These are phyloP conservation scores for Sycon ciliatum DNA, from an alignment of 37 sponge, comb jelly and placozoan genomes.

Conservation along the genomic window DNA sequence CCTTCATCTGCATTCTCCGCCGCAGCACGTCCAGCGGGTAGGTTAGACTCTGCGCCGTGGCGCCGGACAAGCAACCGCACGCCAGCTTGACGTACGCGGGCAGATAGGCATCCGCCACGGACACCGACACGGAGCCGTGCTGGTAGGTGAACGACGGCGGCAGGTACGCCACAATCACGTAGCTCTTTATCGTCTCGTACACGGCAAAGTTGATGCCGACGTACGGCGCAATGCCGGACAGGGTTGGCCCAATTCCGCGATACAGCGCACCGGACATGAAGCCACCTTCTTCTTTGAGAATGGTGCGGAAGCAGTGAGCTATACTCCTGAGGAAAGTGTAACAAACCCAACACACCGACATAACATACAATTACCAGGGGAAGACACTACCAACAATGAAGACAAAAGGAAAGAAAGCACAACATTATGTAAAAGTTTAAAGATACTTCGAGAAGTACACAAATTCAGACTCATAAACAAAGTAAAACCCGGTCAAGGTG, in stretches of 20 bases:
- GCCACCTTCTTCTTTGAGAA: conserved; percentile 60
- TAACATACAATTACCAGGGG: too few species aligned
- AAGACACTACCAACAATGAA: not conserved
- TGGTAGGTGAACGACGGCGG: too few species aligned
- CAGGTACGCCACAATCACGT: too few species aligned
- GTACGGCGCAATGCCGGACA: conserved; percentile 60
- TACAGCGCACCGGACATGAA: conserved; percentile 50
- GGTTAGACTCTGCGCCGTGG: conserved; percentile 51
- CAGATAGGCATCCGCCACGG: conserved; percentile 30
- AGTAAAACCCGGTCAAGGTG: too few species aligned
- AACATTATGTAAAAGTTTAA: not conserved
- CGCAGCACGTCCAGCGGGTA: conserved; percentile 66
- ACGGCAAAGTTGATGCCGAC: conserved; percentile 65
- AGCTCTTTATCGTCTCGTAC: conserved; percentile 57
- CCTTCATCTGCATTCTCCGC: conserved; percentile 65
- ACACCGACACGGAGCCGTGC: too few species aligned
- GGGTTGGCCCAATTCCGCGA: conserved; percentile 44
- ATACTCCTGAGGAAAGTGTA: conserved; percentile 55
- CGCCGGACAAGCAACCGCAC: conserved; percentile 57
- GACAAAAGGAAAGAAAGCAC: not conserved
- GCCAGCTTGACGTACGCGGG: conserved; percentile 38
- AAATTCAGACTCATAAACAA: too few species aligned
- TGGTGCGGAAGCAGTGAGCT: conserved; percentile 39
- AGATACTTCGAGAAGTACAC: too few species aligned
- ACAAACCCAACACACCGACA: too few species aligned